Conservation (phyloP, 2,797 vertebrate species). For the Danionella dracula region DNA sequence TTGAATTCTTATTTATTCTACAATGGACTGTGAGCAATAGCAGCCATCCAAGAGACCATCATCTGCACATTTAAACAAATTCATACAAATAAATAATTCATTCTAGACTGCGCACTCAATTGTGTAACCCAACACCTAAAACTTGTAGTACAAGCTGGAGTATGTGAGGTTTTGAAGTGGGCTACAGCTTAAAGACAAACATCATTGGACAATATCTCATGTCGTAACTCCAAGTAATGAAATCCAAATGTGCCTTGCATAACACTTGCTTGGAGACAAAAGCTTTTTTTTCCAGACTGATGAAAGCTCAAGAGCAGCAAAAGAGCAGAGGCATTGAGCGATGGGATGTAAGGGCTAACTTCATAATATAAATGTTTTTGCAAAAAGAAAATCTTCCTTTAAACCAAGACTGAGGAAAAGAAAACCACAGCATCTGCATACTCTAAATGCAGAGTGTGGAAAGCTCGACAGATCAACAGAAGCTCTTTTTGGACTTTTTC, state of each 20-base stretch:
- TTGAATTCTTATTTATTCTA: no score
- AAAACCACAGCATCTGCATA: slow-evolving; percentile 3
- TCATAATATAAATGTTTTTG: slow-evolving; percentile 6
- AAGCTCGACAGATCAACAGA: no score
- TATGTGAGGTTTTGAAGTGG: background rate
- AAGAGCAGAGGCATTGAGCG: background rate
- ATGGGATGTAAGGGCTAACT: background rate
- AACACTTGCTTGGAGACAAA: slow-evolving; percentile 50
- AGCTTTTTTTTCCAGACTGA: slow-evolving; percentile 30
- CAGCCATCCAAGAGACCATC: no score
- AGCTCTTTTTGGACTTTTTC: no score
- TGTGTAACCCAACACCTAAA: no score
- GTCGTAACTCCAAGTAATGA: background rate
- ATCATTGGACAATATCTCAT: background rate
- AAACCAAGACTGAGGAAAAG: slow-evolving; percentile 22
- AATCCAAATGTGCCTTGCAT: slow-evolving; percentile 25
- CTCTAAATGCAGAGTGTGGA: no score
- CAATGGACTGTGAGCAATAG: no score
- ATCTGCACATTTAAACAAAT: no score
- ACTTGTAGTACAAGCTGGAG: no score
- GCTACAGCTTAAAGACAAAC: background rate
- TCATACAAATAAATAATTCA: no score
- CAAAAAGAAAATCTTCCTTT: slow-evolving; percentile 9
- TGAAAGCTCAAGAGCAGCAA: slow-evolving; percentile 4
- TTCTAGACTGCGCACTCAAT: no score